Conservation (phyloP, 2,888 invertebrate genomes). For the Choreutis nemorana region DNA sequence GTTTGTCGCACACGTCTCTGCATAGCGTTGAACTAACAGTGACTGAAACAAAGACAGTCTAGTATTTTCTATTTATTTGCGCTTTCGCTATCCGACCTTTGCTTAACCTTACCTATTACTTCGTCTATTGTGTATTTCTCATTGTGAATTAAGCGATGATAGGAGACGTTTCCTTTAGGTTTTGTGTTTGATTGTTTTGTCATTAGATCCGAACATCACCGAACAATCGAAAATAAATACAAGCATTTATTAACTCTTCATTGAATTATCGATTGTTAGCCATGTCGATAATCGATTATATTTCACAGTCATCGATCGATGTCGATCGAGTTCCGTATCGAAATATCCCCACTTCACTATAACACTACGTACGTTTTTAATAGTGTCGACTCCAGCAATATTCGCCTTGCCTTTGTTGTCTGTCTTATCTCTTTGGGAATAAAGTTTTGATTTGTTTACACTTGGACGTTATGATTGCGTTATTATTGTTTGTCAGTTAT, state of each 20-base stretch:
- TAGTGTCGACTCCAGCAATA: conserved; percentile 26
- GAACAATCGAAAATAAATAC: conserved; percentile 9
- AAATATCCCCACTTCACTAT: too few species aligned
- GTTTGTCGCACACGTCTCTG: neutral
- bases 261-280: conserved; percentile 1
- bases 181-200: conserved; percentile 11
- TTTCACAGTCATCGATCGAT: conserved; percentile 16
- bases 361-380: too few species aligned
- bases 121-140: conserved; percentile 4
- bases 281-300: conserved; percentile 5
- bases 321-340: conserved; percentile 16
- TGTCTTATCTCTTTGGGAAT: conserved; percentile 18
- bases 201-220: conserved; percentile 9
- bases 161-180: conserved; percentile 12
- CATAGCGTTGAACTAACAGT: neutral
- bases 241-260: conserved; percentile 9
- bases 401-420: conserved; percentile 16
- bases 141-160: conserved; percentile 12
- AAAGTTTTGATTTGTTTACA: conserved; percentile 18
- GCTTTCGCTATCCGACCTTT: neutral
- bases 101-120: neutral
- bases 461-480: too few species aligned
- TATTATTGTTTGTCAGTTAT: too few species aligned
- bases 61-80: neutral
- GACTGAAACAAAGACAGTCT: neutral